Base-by-base conservation (phyloP, 2,888 invertebrate genomes). In the Lepidonotus clava region DNA sequence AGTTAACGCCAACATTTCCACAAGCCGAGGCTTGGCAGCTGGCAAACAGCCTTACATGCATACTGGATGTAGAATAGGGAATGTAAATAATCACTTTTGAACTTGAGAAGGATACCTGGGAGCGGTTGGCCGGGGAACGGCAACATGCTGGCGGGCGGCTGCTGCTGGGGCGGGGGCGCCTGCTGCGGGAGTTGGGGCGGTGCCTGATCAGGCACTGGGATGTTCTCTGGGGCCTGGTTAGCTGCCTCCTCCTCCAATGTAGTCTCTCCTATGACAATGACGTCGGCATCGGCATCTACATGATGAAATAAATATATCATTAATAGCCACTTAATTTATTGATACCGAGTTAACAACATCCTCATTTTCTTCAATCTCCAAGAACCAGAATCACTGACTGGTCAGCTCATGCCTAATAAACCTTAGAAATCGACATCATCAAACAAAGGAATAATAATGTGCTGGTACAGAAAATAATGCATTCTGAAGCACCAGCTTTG, bases 101-200 rank as follows among this genome's bases (percentile, higher is more conserved):
- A 76, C 14, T 8, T 71, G 36, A 0, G 34, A 38, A 18, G 1
- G 21, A 11, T 67, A 67, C 85, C 85, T 67, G 85, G 40, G 36
- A 85, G 40, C 21, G 66, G 28, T 40, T 61, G 66, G n/a, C 66
- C 66, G 24, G 56, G 66, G 36, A 51, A 51, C n/a, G 84, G 84
- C 18, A 84, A 11, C 84, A 84, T 51, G 84, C 32, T 84, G 8
- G 53, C 34, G 1, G 21, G 77, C n/a, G 77, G 41, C 6, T n/a
- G 41, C 18, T 76, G 76, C 76, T 76, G 76, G 1, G n/a, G 24
- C 8, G 24, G 21, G 2, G 1, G 1, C 36, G 18, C 34, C 1
- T 24, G 76, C 24, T 24, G 61, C 28, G 24, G 4, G 1, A 32
- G 0, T 32, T 61, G 61, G 61, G 61, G 61, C 61, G 24, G 61